Base-by-base conservation (phyloP, 37 sponge, comb jelly and placozoan genomes). In the Tethya wilhelma region DNA sequence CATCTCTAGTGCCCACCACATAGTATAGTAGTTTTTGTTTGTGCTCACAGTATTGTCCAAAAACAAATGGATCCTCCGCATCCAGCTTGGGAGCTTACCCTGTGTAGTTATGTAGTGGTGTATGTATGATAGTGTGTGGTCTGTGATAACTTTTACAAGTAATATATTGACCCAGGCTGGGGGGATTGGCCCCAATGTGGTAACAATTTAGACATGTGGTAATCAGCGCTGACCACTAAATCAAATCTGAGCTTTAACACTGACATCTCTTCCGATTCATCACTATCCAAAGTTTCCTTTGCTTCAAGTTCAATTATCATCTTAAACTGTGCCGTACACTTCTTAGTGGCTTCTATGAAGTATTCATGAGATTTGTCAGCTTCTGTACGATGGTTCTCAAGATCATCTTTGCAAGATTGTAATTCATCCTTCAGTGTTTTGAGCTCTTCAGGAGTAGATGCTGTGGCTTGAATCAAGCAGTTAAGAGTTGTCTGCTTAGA, bases 401-500 rank as follows among this genome's bases (percentile, higher is more conserved):
- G n/a, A n/a, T n/a, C n/a, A n/a, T n/a, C n/a, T n/a, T n/a, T n/a
- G n/a, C n/a, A n/a, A n/a, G n/a, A n/a, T n/a, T n/a, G n/a, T n/a
- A n/a, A n/a, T n/a, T 84, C 69, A 64, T 75, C 69, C 28, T 77
- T 39, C 4, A 82, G 83, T 56, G n/a, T 59, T 23, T 64, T 38
- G 26, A 80, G 38, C 5, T 83, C 49, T 59, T 58, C 45, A 22
- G 64, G 71, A 30, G 40, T 7, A 44, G 78, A 78, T 14, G 11
- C 19, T 20, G 67, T 72, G 43, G 79, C 33, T 70, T 85, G 86
- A 30, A 60, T 62, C 14, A 85, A 17, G 31, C 86, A 56, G 38
- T 85, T 85, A 0, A 85, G 23, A 9, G 85, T 84, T 1, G 86
- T 85, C 55, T 85, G 79, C 77, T 77, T 75, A 11, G 85, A 56